Evolutionary conservation across 2,797 vertebrate genomes (phyloP).

Genomic region (Squalus acanthias): DNA sequence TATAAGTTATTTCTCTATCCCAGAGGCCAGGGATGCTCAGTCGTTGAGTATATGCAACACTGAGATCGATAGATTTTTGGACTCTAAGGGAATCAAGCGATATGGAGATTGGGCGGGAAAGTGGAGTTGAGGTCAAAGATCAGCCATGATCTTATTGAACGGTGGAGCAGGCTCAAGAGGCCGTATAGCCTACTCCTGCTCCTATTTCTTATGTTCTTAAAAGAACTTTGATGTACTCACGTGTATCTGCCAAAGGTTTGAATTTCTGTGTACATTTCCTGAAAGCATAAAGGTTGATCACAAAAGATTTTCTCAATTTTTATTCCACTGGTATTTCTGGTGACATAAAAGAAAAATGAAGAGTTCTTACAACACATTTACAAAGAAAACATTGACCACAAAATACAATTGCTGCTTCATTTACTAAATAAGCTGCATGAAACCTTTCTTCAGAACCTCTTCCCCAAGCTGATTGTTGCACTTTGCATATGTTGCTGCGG

Average conservation of each 20-base stretch:
- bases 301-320: not conserved
- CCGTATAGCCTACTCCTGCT: no score
- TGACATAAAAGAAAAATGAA: not conserved
- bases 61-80: no score
- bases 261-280: not conserved
- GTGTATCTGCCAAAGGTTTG: no score
- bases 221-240: not conserved
- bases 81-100: no score
- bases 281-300: not conserved
- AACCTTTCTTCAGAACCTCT: not conserved
- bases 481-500: not conserved
- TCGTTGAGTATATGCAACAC: no score
- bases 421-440: not conserved
- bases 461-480: not conserved
- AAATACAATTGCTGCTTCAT: not conserved
- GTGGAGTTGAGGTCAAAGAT: no score
- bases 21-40: no score
- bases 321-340: not conserved
- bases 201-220: not conserved
- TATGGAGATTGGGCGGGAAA: no score
- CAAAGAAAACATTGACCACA: not conserved
- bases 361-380: not conserved
- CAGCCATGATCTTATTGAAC: no score
- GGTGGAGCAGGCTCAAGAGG: no score
- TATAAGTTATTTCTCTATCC: not conserved